Conservation (phyloP, 2,888 invertebrate genomes). For the Allacma fusca region DNA sequence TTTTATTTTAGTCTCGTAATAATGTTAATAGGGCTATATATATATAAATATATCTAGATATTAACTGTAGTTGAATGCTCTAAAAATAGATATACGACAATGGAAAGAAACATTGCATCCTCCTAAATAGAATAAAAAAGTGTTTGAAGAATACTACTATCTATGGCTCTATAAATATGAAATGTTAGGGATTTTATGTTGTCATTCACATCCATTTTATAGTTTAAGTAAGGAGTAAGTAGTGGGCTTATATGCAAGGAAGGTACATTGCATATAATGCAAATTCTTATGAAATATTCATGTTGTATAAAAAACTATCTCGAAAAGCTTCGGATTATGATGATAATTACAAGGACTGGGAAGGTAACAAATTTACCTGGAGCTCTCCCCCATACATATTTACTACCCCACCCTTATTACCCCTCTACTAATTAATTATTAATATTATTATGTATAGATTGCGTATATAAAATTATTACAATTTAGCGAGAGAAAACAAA, state of each 20-base stretch:
- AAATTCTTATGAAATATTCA: neutral
- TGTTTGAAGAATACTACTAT: neutral
- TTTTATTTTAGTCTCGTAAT: slow-evolving; percentile 4
- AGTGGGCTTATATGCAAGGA: neutral
- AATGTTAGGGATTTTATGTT: slow-evolving; percentile 3
- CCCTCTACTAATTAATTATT: slow-evolving; percentile 4
- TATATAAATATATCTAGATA: too few relatives aligned
- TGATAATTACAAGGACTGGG: slow-evolving; percentile 27
- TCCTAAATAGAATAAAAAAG: slow-evolving; percentile 2
- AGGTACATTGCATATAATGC: slow-evolving; percentile 2
- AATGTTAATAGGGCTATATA: slow-evolving; percentile 1
- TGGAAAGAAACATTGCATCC: slow-evolving; percentile 7
- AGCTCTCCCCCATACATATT: slow-evolving; percentile 19
- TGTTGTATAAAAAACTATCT: slow-evolving; percentile 28
- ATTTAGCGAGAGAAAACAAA: neutral
- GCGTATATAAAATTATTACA: neutral
- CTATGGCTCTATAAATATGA: neutral
- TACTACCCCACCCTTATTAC: slow-evolving; percentile 1
- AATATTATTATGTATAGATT: neutral
- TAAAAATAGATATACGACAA: neutral
- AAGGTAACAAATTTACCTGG: slow-evolving; percentile 3
- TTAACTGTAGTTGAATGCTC: neutral
- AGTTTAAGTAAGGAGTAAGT: neutral
- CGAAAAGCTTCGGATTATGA: slow-evolving; percentile 39
- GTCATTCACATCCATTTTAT: neutral